These are phyloP conservation scores for Oxyura jamaicensis DNA, from an alignment of 2,113 vertebrate genomes.

Conservation along the genomic window DNA sequence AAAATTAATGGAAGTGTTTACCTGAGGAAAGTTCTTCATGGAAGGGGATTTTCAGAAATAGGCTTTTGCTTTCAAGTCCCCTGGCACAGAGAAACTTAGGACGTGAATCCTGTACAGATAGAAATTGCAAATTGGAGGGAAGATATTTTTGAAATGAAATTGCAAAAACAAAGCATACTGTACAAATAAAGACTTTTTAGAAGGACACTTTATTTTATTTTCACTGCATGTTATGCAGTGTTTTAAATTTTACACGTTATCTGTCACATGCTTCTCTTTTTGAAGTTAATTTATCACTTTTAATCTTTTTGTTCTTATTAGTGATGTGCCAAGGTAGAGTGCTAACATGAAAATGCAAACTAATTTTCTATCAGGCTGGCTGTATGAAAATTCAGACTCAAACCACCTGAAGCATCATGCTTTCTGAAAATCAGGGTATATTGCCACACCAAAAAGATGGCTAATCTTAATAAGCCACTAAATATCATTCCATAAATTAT, in stretches of 20 bases:
- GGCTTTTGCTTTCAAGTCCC: not conserved
- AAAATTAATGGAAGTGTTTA: conserved; percentile 18
- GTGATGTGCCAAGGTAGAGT: not conserved
- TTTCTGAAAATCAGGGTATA: not conserved
- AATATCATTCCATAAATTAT: not conserved
- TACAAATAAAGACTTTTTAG: not conserved
- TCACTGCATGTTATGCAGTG: not conserved
- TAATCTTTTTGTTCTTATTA: not conserved
- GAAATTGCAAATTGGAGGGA: not conserved
- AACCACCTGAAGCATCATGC: not conserved
- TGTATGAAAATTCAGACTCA: not conserved
- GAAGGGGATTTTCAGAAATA: not conserved
- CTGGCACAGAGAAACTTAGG: not conserved
- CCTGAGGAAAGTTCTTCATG: not conserved
- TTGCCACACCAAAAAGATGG: not conserved
- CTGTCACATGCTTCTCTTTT: not conserved
- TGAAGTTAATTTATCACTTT: not conserved
- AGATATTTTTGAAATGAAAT: not conserved
- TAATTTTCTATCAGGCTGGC: not conserved
- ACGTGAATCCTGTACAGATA: not conserved
- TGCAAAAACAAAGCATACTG: not conserved
- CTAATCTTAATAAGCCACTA: not conserved
- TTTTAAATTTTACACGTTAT: not conserved
- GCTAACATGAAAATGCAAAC: not conserved
- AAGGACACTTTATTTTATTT: not conserved